These are phyloP conservation scores for Ara ararauna DNA, from an alignment of 2,797 vertebrate species.

Conservation along the genomic window DNA sequence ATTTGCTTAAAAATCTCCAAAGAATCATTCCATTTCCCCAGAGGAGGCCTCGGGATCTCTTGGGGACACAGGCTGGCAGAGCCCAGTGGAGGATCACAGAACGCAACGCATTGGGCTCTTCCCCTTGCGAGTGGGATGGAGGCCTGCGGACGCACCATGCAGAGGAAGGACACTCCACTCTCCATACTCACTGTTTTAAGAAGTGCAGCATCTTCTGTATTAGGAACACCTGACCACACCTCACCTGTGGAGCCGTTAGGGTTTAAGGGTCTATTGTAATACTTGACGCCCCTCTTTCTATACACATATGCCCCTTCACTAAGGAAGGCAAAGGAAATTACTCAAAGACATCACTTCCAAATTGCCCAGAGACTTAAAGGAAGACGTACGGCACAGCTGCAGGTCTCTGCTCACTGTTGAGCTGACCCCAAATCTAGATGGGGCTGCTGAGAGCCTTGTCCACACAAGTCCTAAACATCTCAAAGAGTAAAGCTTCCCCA, in stretches of 20 bases:
- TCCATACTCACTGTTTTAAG: neutral
- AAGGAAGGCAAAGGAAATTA: neutral
- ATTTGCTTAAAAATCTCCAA: conserved; percentile 50
- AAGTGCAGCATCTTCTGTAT: neutral
- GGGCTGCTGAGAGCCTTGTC: neutral
- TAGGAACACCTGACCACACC: neutral
- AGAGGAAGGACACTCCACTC: neutral
- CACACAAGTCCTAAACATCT: neutral
- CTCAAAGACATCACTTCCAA: neutral
- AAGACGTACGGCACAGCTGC: neutral
- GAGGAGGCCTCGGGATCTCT: neutral
- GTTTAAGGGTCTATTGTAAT: neutral
- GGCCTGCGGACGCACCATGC: accelerated
- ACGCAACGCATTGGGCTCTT: neutral
- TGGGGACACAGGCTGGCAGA: neutral
- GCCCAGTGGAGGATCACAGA: neutral
- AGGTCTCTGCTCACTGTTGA: neutral
- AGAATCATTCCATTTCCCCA: neutral
- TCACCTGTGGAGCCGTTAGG: neutral
- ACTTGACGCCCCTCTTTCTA: neutral
- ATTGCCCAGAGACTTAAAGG: neutral
- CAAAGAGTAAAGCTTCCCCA: neutral
- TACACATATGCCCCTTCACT: neutral
- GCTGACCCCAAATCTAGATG: neutral
- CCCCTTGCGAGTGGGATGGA: neutral